A percentile compares a stretch with the other conserved stretches of the same genome.
phyloP scores from a whole-genome alignment of 1,140 invertebrate genomes.

The Anagrus nilaparvatae region DNA sequence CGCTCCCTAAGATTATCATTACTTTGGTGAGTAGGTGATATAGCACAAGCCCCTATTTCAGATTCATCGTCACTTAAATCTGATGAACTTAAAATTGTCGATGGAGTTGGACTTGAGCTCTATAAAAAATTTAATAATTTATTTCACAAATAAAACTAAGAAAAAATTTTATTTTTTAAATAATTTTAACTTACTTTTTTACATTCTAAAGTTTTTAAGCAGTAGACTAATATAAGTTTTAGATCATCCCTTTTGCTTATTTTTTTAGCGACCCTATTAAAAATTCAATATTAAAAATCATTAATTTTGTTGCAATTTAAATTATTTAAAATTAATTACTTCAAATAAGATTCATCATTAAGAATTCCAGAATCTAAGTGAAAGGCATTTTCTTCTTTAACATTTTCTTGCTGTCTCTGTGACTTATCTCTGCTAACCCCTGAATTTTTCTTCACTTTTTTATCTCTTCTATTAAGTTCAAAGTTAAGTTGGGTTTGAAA shows the following conservation, averaged over 20 bases:
- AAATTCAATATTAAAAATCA: neutral
- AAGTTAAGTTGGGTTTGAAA: too few species aligned
- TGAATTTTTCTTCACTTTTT: too few species aligned
- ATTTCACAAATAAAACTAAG: neutral
- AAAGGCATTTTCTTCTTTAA: slow-evolving; percentile 28
- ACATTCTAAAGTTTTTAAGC: slow-evolving; percentile 2
- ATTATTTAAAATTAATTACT: slow-evolving; percentile 12
- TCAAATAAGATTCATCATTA: slow-evolving; percentile 20
- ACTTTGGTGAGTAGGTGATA: too few species aligned
- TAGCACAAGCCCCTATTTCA: slow-evolving; percentile 24
- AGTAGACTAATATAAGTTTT: neutral
- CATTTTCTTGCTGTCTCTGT: slow-evolving; percentile 25
- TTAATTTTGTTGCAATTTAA: slow-evolving; percentile 9
- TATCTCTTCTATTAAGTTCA: too few species aligned
- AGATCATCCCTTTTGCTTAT: slow-evolving; percentile 5
- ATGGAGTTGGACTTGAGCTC: slow-evolving; percentile 29
- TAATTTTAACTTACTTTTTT: slow-evolving; percentile 1
- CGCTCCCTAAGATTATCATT: too few species aligned
- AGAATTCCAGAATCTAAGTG: slow-evolving; percentile 22
- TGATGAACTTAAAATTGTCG: slow-evolving; percentile 29
- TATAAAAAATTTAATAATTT: slow-evolving; percentile 8
- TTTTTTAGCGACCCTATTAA: slow-evolving; percentile 2
- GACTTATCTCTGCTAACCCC: too few species aligned
- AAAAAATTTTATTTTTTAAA: neutral
- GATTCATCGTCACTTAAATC: slow-evolving; percentile 36